Percentiles rank a stretch among this genome's conserved stretches.
phyloP scores from a whole-genome alignment of 2,113 vertebrate genomes.

The Trichomycterus rosablanca region DNA sequence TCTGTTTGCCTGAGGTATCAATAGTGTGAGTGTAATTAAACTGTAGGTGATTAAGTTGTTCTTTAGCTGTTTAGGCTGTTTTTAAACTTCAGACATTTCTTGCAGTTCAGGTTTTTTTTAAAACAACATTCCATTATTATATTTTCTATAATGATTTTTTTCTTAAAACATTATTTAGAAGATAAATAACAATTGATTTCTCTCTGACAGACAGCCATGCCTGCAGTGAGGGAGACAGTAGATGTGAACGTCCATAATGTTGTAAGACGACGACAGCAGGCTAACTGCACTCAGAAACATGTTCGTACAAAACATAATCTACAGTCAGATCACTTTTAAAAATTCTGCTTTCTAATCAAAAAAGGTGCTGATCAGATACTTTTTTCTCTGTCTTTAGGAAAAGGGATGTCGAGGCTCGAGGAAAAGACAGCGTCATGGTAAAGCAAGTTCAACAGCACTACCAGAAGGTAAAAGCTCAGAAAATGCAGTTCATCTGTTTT shows the following conservation, averaged over 20 bases:
- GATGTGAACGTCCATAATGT: conserved; percentile 29
- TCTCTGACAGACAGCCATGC: conserved; percentile 3
- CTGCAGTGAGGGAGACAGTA: conserved; percentile 5
- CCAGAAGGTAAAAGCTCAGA: conserved; percentile 8
- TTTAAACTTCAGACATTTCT: no score
- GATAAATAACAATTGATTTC: no score
- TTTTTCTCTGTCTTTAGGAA: conserved; percentile 2
- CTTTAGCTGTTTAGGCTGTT: no score
- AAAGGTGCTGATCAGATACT: no score
- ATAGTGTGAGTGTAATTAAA: no score
- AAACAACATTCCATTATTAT: no score
- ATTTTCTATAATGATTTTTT: no score
- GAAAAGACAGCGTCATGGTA: conserved; percentile 19
- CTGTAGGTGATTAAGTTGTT: no score
- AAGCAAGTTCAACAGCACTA: neutral
- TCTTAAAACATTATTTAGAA: no score
- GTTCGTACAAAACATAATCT: neutral
- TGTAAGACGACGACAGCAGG: conserved; percentile 22
- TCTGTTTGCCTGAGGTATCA: no score
- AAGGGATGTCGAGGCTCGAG: conserved; percentile 32
- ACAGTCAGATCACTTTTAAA: neutral
- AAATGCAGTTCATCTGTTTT: neutral
- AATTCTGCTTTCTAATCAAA: no score
- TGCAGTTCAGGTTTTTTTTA: no score
- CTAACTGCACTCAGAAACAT: conserved; percentile 2